Evolutionary conservation across 2,888 invertebrate genomes (phyloP), one percentile per base, ranked within the genome.

Genomic region (Matsumyia berberina): DNA sequence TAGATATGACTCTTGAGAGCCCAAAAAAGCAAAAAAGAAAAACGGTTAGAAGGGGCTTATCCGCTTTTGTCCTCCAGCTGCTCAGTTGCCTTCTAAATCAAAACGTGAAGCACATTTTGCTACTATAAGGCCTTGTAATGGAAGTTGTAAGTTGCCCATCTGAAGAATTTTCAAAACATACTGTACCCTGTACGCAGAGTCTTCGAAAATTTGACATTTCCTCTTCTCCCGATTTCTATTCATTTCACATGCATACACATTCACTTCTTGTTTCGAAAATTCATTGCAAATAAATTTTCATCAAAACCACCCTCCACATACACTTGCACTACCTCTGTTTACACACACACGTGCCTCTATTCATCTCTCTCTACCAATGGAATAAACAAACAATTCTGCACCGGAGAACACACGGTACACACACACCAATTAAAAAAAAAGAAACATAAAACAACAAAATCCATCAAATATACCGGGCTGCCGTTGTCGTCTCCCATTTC

Each of bases 311-410:
- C 24, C 42, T 12, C 4, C 4, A 24, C 24, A 24, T 24, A 24
- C 24, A 24, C 4, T 3, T 24, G 4, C 58, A 19, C 51, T 37
- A 44, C 35, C n/a, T 15, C 31, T n/a, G 15, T 15, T 53, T 31
- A 53, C 49, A 55, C 31, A 12, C 12, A 39, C 39, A 7, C 12
- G 24, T 5, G 8, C 49, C 8, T 6, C 29, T 24, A 46, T 3
- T 39, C 60, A 24, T 83, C 78, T 83, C 82, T 1, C 60, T 83
- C 72, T 35, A 12, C 1, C 72, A 62, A 39, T 62, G 37, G 39
- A 60, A 73, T 78, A 78, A 78, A 83, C 72, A 73, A 78, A 78
- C 73, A 58, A 67, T 73, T 72, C 55, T 53, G 46, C 55, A 73
- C 70, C 66, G 58, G 17, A 46, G 12, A 17, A 51, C 33, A 7